Evolutionary conservation across 92 coral and sea anemone species (phyloP), one percentile per base, ranked within the genome.

Genomic region (Phenganax stokvisi): DNA sequence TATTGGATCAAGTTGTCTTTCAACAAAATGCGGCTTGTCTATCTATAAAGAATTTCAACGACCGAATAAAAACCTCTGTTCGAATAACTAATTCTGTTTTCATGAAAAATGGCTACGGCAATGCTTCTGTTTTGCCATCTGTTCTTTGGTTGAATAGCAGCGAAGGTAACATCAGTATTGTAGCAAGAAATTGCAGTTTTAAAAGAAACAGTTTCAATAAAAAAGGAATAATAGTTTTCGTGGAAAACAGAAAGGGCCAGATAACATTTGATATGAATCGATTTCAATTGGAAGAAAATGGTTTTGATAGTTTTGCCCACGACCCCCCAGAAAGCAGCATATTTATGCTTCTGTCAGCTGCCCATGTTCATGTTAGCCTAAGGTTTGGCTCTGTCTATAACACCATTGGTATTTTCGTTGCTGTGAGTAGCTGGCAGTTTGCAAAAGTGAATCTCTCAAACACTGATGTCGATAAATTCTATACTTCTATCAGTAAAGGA

Each of bases 21-120:
- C 71, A 77, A 64, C 51, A 44, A 30, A 84, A 84, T 52, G 65
- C 64, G 5, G 87, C 66, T 3, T 77, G 83, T n/a, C 47, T 84
- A n/a, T 47, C 69, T 9, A 37, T 81, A 29, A 17, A 52, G 56
- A 56, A 56, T 29, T 62, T 20, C 25, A 20, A 54, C 68, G 31
- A 9, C 3, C 56, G 27, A 56, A 27, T 11, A 3, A 29, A 29
- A 13, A 75, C 57, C 12, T 12, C 25, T 25, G 13, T 84, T 31
- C 17, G 9, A 20, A 64, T 84, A 56, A 31, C 55, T 25, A 76
- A 77, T 20, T 77, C 87, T 12, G 61, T 77, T 60, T 84, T 84
- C 83, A 67, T 66, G 7, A 57, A 68, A 44, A 84, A 66, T 44
- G 83, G 87, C 10, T 10, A 51, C 15, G 17, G 11, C 8, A 17